Percentiles rank a stretch among this genome's conserved stretches.
These are phyloP conservation scores for Myodes glareolus DNA, from an alignment of 2,113 vertebrate genomes.

Conservation along the genomic window DNA sequence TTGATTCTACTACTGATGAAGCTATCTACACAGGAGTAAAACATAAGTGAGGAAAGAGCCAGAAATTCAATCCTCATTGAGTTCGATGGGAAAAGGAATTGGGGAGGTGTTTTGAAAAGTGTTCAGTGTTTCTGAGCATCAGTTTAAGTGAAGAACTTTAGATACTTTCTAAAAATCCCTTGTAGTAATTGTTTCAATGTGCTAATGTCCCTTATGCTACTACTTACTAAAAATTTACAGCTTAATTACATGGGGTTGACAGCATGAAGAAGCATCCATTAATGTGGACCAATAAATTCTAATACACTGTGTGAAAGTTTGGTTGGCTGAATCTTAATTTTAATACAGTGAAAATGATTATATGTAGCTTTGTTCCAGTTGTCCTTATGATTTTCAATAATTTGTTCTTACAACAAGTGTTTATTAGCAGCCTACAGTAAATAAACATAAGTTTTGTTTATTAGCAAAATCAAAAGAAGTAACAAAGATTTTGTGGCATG, in stretches of 20 bases:
- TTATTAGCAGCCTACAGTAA: background rate
- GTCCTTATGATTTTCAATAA: background rate
- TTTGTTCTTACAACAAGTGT: background rate
- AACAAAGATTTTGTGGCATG: too few relatives aligned
- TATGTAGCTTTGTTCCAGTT: background rate
- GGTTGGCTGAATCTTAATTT: background rate
- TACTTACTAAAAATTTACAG: background rate
- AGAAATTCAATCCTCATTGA: rapidly evolving
- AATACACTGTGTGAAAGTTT: background rate
- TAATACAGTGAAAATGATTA: background rate
- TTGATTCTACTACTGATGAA: background rate
- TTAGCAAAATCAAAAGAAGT: background rate
- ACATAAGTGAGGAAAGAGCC: rapidly evolving
- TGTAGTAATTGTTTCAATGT: background rate
- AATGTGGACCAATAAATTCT: background rate
- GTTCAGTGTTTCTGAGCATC: background rate
- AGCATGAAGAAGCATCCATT: background rate
- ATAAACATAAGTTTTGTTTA: background rate
- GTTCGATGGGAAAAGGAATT: rapidly evolving
- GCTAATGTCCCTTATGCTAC: background rate
- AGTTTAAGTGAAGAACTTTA: background rate
- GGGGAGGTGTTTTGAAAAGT: rapidly evolving
- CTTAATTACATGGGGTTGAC: background rate
- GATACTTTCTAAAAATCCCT: background rate
- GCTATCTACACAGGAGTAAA: background rate